Conservation (phyloP, 2,797 vertebrate genomes). For the Myotis vivesi region DNA sequence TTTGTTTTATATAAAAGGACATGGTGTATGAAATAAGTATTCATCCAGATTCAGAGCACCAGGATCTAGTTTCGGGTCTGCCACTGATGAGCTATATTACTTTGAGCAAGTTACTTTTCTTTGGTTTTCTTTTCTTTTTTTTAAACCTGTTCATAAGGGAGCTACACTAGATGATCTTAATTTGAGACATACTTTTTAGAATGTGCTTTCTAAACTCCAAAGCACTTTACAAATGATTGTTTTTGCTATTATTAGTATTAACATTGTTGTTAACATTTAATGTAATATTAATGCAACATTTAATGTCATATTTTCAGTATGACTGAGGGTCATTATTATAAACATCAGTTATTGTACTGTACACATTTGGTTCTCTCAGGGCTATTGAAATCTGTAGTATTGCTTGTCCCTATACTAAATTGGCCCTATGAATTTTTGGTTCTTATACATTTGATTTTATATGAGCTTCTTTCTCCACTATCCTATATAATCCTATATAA, state of each 20-base stretch:
- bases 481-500: too few relatives aligned
- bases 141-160: background rate
- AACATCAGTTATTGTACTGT: background rate
- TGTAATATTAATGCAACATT: background rate
- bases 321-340: background rate
- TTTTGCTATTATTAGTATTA: background rate
- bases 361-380: background rate
- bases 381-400: background rate
- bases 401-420: background rate
- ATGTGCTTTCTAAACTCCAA: background rate
- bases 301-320: conserved; percentile 6
- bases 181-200: background rate
- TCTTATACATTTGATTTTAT: background rate
- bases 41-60: background rate
- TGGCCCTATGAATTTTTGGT: background rate
- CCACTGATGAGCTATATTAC: background rate
- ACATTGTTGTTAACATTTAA: background rate
- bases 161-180: background rate
- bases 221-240: background rate
- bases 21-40: background rate
- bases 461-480: background rate
- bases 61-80: background rate
- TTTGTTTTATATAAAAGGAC: background rate
- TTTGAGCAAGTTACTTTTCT: background rate
- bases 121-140: background rate